A percentile compares a stretch with the other conserved stretches of the same genome.
Conservation (phyloP, 2,888 invertebrate species). For the Hyposoter didymator region DNA sequence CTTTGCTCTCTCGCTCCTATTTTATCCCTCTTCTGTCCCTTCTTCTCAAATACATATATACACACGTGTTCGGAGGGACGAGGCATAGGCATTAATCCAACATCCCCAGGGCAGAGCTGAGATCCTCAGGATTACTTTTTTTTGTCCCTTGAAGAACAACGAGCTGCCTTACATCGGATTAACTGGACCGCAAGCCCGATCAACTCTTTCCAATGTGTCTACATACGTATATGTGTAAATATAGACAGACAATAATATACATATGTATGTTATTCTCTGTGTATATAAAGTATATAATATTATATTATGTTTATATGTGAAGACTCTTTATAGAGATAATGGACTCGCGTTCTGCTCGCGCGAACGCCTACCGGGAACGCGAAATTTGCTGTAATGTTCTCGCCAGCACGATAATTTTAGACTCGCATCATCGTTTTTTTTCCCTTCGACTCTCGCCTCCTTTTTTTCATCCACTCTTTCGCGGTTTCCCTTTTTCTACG, state of each 20-base stretch:
- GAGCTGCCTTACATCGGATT: slow-evolving; percentile 68
- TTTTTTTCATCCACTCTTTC: neutral
- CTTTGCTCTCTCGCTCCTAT: neutral
- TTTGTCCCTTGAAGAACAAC: slow-evolving; percentile 64
- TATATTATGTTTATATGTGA: slow-evolving; percentile 21
- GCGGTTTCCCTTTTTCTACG: neutral
- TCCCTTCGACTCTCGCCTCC: neutral
- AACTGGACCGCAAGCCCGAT: slow-evolving; percentile 68
- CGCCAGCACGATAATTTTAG: slow-evolving; percentile 63
- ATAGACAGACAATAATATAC: slow-evolving; percentile 5
- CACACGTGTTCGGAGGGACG: slow-evolving; percentile 20
- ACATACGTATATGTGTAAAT: slow-evolving; percentile 11
- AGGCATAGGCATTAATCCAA: slow-evolving; percentile 63
- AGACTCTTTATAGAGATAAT: slow-evolving; percentile 61
- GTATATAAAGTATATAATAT: slow-evolving; percentile 31
- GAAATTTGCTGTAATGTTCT: slow-evolving; percentile 67
- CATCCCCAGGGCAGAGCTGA: slow-evolving; percentile 63
- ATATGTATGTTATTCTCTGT: neutral
- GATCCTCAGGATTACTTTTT: slow-evolving; percentile 53
- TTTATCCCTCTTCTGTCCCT: slow-evolving; percentile 26
- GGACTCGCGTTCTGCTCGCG: slow-evolving; percentile 59
- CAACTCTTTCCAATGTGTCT: slow-evolving; percentile 50
- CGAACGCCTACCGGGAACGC: slow-evolving; percentile 63
- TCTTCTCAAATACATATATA: slow-evolving; percentile 30
- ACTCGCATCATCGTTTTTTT: slow-evolving; percentile 37